These are phyloP conservation scores for Okamejei kenojei DNA, from an alignment of 2,797 vertebrate genomes.

Conservation along the genomic window DNA sequence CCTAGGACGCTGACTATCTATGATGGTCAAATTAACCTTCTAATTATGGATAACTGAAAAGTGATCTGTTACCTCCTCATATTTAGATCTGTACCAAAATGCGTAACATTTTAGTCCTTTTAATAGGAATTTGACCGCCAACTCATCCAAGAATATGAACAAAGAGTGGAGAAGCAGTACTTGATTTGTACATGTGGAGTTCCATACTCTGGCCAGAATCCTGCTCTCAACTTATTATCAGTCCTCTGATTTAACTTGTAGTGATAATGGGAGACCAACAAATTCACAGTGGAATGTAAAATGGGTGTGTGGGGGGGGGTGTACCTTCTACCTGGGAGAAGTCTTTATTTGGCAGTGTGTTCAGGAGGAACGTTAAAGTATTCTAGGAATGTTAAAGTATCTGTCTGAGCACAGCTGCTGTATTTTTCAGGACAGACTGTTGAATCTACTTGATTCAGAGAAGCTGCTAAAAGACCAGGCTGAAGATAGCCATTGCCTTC, in stretches of 20 bases:
- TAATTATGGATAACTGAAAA: background rate
- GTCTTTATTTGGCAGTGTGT: too few species aligned
- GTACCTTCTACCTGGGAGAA: too few species aligned
- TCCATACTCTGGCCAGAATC: background rate
- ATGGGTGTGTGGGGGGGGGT: too few species aligned
- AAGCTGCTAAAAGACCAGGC: background rate
- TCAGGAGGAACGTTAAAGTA: background rate
- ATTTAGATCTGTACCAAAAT: background rate
- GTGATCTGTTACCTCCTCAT: background rate
- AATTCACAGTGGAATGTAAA: too few species aligned
- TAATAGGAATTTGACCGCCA: background rate
- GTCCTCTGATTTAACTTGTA: background rate
- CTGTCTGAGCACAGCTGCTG: background rate
- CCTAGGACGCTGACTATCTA: background rate
- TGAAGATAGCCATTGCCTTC: background rate
- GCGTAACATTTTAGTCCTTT: too few species aligned
- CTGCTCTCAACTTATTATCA: background rate
- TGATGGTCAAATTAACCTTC: background rate
- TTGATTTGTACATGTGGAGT: background rate
- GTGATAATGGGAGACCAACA: too few species aligned
- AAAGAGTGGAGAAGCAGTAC: background rate
- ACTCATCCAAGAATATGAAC: background rate
- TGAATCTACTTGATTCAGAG: background rate
- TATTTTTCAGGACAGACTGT: background rate
- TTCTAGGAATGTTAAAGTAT: too few species aligned